Conservation (phyloP, 2,888 invertebrate species). For the Netelia fuscicornis region DNA sequence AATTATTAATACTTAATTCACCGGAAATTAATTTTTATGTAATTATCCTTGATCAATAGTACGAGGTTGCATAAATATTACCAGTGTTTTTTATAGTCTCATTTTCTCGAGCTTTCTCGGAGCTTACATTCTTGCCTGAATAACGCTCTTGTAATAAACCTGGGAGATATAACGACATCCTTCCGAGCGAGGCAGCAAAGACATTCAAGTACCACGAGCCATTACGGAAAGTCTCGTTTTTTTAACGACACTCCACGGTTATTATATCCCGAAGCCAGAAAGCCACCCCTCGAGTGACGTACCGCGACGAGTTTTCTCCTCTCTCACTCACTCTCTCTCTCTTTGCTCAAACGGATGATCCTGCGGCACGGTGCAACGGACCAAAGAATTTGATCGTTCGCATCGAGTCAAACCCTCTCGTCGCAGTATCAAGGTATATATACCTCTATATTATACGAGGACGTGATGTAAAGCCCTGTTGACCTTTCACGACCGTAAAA, state of each 20-base stretch:
- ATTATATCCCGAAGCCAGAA: neutral
- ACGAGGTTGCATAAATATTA: too few relatives aligned
- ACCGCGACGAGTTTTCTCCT: conserved; percentile 6
- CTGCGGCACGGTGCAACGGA: conserved; percentile 24
- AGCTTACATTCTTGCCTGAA: neutral
- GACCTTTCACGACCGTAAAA: conserved; percentile 71
- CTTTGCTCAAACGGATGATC: conserved; percentile 8
- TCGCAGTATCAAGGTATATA: neutral
- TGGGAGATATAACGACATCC: neutral
- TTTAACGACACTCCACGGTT: conserved; percentile 26
- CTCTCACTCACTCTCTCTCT: too few relatives aligned
- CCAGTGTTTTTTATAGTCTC: neutral
- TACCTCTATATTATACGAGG: conserved; percentile 13
- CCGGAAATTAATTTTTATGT: too few relatives aligned
- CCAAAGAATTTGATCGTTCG: conserved; percentile 56
- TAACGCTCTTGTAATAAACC: neutral
- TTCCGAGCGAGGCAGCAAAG: neutral
- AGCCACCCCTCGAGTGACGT: neutral
- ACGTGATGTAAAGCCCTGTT: conserved; percentile 58
- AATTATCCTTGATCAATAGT: too few relatives aligned
- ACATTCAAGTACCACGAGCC: conserved; percentile 14
- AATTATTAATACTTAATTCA: too few relatives aligned
- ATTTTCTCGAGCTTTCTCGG: neutral
- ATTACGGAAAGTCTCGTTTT: conserved; percentile 2
- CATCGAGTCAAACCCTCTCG: conserved; percentile 33